These are phyloP conservation scores for Scolopax bukidnonensis DNA, from an alignment of 2,797 vertebrate genomes.

Conservation along the genomic window DNA sequence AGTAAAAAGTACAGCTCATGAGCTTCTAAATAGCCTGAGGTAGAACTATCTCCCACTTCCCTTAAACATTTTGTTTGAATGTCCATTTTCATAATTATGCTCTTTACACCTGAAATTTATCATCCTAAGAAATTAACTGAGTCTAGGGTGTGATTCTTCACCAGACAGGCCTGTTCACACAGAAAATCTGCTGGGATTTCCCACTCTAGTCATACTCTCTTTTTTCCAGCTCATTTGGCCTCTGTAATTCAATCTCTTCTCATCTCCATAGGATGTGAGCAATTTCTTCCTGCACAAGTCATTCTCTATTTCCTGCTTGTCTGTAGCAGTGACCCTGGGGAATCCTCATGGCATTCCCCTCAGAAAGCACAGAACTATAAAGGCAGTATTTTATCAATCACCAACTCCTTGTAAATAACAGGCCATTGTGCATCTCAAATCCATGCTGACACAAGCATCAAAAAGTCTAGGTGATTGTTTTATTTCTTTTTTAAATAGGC, in stretches of 20 bases:
- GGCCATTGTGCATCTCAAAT: not conserved
- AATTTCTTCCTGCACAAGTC: slow-evolving; percentile 33
- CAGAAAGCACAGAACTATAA: not conserved
- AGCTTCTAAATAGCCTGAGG: not conserved
- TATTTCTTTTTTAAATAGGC: not conserved
- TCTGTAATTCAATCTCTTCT: slow-evolving; percentile 33
- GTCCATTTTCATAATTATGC: not conserved
- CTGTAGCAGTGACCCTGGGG: slow-evolving; percentile 4
- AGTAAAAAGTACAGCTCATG: not conserved
- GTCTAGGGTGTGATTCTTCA: not conserved
- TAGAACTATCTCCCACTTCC: not conserved
- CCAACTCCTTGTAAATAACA: not conserved
- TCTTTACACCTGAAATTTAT: not conserved
- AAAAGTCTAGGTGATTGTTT: not conserved
- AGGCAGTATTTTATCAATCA: not conserved
- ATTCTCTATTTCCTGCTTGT: slow-evolving; percentile 53
- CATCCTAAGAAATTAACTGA: not conserved
- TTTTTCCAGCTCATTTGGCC: slow-evolving; percentile 6
- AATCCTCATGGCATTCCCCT: slow-evolving; percentile 41
- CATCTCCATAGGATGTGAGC: slow-evolving; percentile 36
- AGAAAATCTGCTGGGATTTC: slow-evolving; percentile 15
- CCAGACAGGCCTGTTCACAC: not conserved
- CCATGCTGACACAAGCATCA: not conserved
- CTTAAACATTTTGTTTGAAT: not conserved
- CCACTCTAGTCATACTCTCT: slow-evolving; percentile 14